Base-by-base conservation (phyloP, 2,888 invertebrate species). In the Electrophaes corylata region DNA sequence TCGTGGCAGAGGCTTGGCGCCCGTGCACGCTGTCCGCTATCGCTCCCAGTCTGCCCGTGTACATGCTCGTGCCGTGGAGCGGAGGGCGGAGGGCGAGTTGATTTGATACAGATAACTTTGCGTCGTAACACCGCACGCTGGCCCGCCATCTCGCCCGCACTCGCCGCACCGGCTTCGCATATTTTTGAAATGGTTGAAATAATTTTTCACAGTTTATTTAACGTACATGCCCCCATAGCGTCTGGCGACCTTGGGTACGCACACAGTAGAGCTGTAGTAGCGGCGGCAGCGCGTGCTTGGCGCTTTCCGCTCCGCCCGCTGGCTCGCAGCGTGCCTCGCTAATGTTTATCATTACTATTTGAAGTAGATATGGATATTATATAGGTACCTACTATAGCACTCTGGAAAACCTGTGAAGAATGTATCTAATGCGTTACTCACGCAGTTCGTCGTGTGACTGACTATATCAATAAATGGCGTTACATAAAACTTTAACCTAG, bases 111-210 rank as follows among this genome's bases (percentile, higher is more conserved):
- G 79, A 35, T 8, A 46, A 46, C 81, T 77, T 81, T 80, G 78
- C 82, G 83, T 81, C 81, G 84, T 83, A 77, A 80, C 84, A 81
- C 80, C 84, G 79, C 77, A 76, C 72, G 73, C 71, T 14, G 26
- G 68, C 46, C 61, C 64, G 65, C 69, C 70, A 71, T 76, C 81
- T 83, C 84, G 76, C 72, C 76, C 76, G 69, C 74, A 68, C 73
- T 75, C 71, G 73, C 55, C 33, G 35, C 71, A 72, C 63, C 59
- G 63, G 65, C 46, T 55, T 51, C 57, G 50, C 63, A 65, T 57
- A 64, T 64, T 67, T 67, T 70, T 67, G 72, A 74, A 76, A 76
- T 70, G 73, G 71, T 71, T 75, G 63, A 76, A 81, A 78, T 79
- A 75, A 70, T 77, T 72, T 53, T 62, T 65, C 70, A 75, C 70